phyloP scores from a whole-genome alignment of 2,113 vertebrate species.

The Sylvietta virens region DNA sequence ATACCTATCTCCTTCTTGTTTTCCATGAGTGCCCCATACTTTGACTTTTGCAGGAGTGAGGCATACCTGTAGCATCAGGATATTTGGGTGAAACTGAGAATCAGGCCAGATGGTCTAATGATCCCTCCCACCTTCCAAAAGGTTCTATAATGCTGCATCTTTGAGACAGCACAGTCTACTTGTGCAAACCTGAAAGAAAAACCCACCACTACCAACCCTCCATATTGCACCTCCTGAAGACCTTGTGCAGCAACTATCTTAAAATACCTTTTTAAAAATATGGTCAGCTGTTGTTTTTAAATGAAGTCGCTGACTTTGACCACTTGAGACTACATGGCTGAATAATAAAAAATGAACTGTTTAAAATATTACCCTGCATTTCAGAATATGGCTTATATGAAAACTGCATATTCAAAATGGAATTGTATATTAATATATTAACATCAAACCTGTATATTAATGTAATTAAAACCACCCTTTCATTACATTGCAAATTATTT shows the following conservation, averaged over 20 bases:
- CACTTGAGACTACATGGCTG: neutral
- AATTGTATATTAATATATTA: neutral
- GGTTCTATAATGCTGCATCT: neutral
- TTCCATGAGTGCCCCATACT: neutral
- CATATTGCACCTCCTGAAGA: neutral
- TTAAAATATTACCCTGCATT: neutral
- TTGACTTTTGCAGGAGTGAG: neutral
- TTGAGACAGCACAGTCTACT: neutral
- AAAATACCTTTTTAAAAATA: neutral
- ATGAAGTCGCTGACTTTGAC: neutral
- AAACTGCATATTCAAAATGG: neutral
- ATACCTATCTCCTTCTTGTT: neutral
- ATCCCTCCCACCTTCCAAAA: neutral
- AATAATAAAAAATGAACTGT: slow-evolving; percentile 13
- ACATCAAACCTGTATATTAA: neutral
- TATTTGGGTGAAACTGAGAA: neutral
- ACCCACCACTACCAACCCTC: neutral
- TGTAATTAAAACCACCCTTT: neutral
- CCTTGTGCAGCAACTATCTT: neutral
- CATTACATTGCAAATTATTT: neutral
- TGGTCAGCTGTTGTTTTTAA: neutral
- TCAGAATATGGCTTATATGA: neutral
- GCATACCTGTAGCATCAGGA: neutral
- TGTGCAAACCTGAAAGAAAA: neutral
- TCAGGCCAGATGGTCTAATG: neutral